These are phyloP conservation scores for Zosterops pallidus DNA, from an alignment of 2,113 vertebrate species.

Conservation along the genomic window DNA sequence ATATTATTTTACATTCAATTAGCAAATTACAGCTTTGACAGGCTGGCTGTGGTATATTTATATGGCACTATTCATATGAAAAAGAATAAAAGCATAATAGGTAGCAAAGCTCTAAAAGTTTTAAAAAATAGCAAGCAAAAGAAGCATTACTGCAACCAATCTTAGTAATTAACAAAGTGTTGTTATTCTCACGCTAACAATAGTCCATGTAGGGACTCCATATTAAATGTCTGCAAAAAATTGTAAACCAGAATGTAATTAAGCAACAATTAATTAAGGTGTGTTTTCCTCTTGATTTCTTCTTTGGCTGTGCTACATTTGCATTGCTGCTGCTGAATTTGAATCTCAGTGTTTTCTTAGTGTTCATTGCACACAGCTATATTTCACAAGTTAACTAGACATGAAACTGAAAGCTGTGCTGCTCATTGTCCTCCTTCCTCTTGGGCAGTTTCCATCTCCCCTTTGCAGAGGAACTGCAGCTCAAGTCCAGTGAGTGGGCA, in stretches of 20 bases:
- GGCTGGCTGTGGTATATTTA: not conserved
- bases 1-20: not conserved
- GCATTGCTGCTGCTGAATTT: accelerated
- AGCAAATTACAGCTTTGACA: not conserved
- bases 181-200: not conserved
- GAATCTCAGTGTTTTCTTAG: not conserved
- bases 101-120: not conserved
- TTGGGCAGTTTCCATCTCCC: not conserved
- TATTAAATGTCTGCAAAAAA: not conserved
- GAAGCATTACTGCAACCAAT: not conserved
- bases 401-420: not conserved
- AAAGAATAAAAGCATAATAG: not conserved
- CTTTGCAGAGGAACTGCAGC: not conserved
- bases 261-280: not conserved
- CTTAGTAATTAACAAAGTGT: not conserved
- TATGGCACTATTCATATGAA: not conserved
- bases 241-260: not conserved
- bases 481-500: accelerated
- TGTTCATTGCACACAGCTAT: not conserved
- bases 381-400: not conserved
- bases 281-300: not conserved
- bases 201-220: not conserved
- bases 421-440: not conserved
- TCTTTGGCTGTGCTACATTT: accelerated
- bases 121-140: not conserved